Evolutionary conservation across 1,140 invertebrate species (phyloP).

Genomic region (Drosophila triauraria): DNA sequence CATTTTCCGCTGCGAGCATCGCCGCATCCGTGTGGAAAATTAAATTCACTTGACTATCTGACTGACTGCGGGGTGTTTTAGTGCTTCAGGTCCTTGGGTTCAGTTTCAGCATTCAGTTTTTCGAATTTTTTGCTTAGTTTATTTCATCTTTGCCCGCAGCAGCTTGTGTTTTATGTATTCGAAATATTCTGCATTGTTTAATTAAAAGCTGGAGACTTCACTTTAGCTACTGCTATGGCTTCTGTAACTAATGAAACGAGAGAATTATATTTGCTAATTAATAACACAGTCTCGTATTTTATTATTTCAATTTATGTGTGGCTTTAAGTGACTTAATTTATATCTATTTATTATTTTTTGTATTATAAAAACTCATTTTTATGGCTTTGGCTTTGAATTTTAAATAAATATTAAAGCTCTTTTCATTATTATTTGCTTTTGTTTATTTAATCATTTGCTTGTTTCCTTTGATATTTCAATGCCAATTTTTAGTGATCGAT

Average conservation of each 20-base stretch:
- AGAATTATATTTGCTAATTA: no score
- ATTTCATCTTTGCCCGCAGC: constrained; percentile 4
- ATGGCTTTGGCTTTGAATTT: neutral
- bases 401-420: neutral
- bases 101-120: constrained; percentile 3
- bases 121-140: constrained; percentile 1
- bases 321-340: neutral
- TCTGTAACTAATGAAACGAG: neutral
- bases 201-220: neutral
- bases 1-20: constrained; percentile 45
- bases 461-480: neutral
- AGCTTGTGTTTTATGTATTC: neutral
- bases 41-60: constrained; percentile 71
- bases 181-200: constrained; percentile 16
- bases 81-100: constrained; percentile 20
- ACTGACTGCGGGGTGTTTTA: constrained; percentile 36
- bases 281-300: neutral
- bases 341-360: neutral
- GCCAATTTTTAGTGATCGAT: constrained; percentile 28
- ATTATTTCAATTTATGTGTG: neutral
- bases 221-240: neutral
- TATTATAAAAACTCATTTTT: no score
- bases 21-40: constrained; percentile 73
- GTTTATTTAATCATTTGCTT: neutral
- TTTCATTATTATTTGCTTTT: neutral